These are phyloP conservation scores for Ophioninae sp. DNA, from an alignment of 2,888 invertebrate species.

Conservation along the genomic window DNA sequence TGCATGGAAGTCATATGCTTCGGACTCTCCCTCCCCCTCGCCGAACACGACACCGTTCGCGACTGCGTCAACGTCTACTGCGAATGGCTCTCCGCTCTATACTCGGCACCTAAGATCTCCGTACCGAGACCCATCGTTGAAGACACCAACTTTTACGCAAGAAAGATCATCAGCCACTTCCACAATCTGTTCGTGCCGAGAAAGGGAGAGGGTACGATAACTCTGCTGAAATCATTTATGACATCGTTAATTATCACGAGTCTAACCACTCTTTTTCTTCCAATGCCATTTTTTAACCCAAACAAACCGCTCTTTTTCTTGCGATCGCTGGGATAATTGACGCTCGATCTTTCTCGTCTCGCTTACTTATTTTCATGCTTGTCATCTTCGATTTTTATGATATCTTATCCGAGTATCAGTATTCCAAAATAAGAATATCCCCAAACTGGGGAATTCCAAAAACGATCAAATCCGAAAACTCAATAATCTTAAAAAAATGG, in stretches of 20 bases:
- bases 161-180: constrained; percentile 95
- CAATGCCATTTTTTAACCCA: no score
- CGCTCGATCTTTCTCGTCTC: no score
- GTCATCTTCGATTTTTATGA: no score
- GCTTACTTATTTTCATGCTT: no score
- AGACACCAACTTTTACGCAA: constrained; percentile 94
- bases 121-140: constrained; percentile 94
- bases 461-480: no score
- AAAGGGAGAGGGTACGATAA: constrained; percentile 92
- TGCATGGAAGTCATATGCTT: constrained; percentile 94
- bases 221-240: not conserved
- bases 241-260: no score
- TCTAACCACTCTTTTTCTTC: not conserved
- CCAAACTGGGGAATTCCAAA: no score
- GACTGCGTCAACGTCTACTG: constrained; percentile 98
- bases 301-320: no score
- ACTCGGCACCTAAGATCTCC: constrained; percentile 91
- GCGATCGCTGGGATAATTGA: no score
- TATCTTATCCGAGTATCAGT: no score
- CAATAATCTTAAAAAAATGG: no score
- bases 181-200: constrained; percentile 97
- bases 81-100: constrained; percentile 96
- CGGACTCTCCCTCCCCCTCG: constrained; percentile 93
- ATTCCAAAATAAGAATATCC: no score
- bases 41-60: constrained; percentile 96